Conservation (phyloP, 2,797 vertebrate genomes). For the Malurus splendens region DNA sequence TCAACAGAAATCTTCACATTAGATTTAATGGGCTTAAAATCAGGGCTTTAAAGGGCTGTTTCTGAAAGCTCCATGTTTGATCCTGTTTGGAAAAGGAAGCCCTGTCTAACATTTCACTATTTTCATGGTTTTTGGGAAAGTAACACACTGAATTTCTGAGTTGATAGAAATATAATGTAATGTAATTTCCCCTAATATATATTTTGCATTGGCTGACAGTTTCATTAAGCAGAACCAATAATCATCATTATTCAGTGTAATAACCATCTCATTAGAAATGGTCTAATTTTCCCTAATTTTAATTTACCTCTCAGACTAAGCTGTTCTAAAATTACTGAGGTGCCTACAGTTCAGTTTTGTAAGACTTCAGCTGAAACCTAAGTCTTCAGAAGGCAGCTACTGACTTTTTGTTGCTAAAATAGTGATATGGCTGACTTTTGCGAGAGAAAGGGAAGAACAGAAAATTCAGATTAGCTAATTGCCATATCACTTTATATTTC, state of each 20-base stretch:
- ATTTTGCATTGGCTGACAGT: constrained; percentile 68
- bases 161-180: constrained; percentile 57
- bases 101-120: not conserved
- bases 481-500: not conserved
- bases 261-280: constrained; percentile 69
- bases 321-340: constrained; percentile 54
- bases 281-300: constrained; percentile 71
- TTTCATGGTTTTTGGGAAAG: constrained; percentile 14
- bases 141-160: constrained; percentile 25
- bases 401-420: constrained; percentile 26
- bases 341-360: constrained; percentile 49
- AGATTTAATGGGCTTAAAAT: not conserved
- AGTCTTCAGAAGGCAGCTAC: constrained; percentile 22
- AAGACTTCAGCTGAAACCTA: constrained; percentile 50
- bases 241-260: constrained; percentile 66
- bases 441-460: constrained; percentile 19
- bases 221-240: constrained; percentile 74
- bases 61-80: constrained; percentile 33
- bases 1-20: not conserved
- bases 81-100: constrained; percentile 6
- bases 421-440: constrained; percentile 13
- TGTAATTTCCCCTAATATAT: constrained; percentile 68
- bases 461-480: constrained; percentile 39
- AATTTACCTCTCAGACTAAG: constrained; percentile 67
- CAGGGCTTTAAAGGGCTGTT: not conserved